Evolutionary conservation across 2,113 vertebrate species (phyloP), one percentile per base, ranked within the genome.

Genomic region (Sorex fumeus): DNA sequence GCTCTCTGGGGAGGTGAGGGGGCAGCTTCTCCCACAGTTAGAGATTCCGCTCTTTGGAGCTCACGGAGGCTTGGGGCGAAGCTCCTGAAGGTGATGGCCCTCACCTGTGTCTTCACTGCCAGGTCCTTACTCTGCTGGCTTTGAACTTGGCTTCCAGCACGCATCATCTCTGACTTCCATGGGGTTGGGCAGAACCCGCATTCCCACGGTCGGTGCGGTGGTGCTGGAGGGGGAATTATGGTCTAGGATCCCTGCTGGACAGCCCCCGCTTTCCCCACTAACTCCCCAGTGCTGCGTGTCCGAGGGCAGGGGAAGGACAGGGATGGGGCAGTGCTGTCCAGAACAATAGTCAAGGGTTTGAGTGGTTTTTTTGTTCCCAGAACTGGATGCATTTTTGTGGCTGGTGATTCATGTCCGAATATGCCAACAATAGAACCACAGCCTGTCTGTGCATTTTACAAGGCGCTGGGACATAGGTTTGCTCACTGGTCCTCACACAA

Each of bases 321-420:
- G 71, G 27, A 0, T 36, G 15, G 64, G 86, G 34, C 21, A 77
- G 62, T 60, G 19, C 69, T 88, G 30, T 89, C 77, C 43, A 92
- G 91, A 92, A 96, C 95, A 96, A 96, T 96, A 96, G 90, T 89
- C 69, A 77, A 40, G 57, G 67, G 62, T 84, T 19, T 76, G 57
- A 94, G 87, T 70, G 89, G 72, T 83, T 95, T 95, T 60, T 95
- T 71, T 91, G 80, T 96, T 96, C 93, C 91, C 87, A 96, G 94
- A 95, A 93, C 80, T 75, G 90, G 84, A 53, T 94, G 47, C 93
- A 96, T 96, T 96, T 96, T 96, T 97, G 95, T 96, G 95, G 96
- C 95, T 0, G 82, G 60, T 96, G 95, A 95, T 82, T 97, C 95
- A 97, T 93, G 57, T 5, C 40, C 7, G 74, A 86, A 72, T 45